Conservation (phyloP, 2,113 vertebrate genomes). For the Neotragus pygmaeus region DNA sequence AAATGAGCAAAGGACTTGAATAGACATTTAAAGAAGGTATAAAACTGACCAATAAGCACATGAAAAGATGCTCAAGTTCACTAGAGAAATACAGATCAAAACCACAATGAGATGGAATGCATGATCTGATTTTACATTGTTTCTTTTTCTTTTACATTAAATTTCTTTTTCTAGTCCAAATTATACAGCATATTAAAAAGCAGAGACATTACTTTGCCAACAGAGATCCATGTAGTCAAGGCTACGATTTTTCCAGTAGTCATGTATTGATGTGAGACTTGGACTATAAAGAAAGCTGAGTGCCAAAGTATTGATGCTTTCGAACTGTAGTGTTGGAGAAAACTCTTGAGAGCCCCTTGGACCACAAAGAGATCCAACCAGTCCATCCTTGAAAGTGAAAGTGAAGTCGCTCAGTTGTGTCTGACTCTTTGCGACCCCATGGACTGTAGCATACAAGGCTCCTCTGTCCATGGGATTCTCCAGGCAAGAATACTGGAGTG, state of each 20-base stretch:
- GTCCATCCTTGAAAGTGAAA: no score
- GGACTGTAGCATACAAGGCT: no score
- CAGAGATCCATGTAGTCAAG: rapidly evolving
- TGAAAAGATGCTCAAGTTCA: background rate
- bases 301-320: background rate
- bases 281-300: background rate
- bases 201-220: background rate
- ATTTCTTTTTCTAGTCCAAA: background rate
- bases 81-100: background rate
- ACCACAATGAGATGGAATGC: background rate
- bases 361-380: background rate
- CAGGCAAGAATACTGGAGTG: no score
- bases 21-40: background rate
- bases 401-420: no score
- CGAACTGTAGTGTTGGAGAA: background rate
- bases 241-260: background rate
- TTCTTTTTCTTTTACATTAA: background rate
- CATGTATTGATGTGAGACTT: background rate
- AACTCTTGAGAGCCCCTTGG: background rate
- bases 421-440: no score
- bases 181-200: background rate
- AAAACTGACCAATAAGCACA: background rate
- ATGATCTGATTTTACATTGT: background rate
- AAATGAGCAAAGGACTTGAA: background rate
- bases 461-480: no score